These are phyloP conservation scores for Sarcophaga peregrina DNA, from an alignment of 1,140 invertebrate species.

Conservation along the genomic window DNA sequence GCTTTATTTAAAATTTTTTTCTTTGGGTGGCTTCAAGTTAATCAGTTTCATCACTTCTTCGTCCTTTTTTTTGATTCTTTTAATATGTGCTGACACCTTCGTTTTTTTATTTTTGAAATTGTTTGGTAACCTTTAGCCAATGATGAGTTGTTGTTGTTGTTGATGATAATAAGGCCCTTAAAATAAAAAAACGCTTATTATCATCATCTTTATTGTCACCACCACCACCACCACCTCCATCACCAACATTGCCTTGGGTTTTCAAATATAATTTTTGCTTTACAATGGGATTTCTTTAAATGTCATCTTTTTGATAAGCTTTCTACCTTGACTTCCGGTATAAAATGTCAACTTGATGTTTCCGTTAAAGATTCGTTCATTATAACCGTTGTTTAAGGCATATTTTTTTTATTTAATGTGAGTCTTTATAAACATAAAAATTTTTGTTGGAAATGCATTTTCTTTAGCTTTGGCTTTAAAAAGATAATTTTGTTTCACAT, in stretches of 20 bases:
- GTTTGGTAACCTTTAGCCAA: too few species aligned
- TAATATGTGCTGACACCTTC: too few species aligned
- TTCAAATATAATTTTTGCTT: background rate
- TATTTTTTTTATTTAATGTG: constrained; percentile 41
- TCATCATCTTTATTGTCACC: background rate
- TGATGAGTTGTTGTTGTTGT: too few species aligned
- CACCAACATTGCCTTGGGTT: background rate
- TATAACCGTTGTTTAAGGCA: background rate
- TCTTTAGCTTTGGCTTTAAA: background rate
- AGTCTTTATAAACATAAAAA: constrained; percentile 15
- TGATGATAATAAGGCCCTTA: background rate
- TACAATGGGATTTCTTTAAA: constrained; percentile 41
- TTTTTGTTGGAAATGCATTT: constrained; percentile 10
- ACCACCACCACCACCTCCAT: background rate
- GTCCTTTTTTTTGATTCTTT: too few species aligned
- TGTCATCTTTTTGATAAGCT: constrained; percentile 55
- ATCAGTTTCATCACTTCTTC: too few species aligned
- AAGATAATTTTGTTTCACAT: background rate
- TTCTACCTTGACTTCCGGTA: constrained; percentile 54
- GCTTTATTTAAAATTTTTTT: too few species aligned
- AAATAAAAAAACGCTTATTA: background rate
- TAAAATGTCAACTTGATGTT: constrained; percentile 65
- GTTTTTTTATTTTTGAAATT: too few species aligned
- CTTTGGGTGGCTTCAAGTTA: too few species aligned
- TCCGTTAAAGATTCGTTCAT: constrained; percentile 51